Evolutionary conservation across 64 coral and sea anemone species (phyloP), one percentile per base, ranked within the genome.

Genomic region (Dendronephthya gigantea): DNA sequence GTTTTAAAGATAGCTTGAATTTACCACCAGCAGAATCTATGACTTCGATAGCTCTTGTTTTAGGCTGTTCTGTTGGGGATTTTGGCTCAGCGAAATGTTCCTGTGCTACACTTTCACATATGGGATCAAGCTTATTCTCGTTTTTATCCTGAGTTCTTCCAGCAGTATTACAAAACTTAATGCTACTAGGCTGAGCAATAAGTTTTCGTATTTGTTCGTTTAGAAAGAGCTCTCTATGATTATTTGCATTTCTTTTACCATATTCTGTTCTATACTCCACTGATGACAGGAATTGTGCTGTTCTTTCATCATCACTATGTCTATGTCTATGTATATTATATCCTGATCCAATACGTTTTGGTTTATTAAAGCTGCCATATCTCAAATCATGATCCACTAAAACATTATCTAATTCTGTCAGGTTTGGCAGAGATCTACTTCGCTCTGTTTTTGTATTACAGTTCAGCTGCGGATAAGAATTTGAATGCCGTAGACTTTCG

Each of bases 401-500:
- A 30, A 79, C 72, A 39, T 19, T 79, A 29, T 79, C 72, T 79
- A 79, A 39, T 34, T 79, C 72, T 36, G 72, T 14, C 6, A 79
- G 17, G 72, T 79, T 79, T 4, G 72, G 72, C 72, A 79, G 36
- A 79, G 72, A 79, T 34, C 72, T 79, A 39, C 32, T 9, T 39
- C 32, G 72, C 15, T 79, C 72, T 34, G 32, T 34, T 39, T 79
- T 79, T 6, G 72, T 79, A 79, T 39, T 79, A 15, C 2, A 34
- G 36, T 35, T 79, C 36, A 79, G 17, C 29, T 79, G 72, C 8
- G 72, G 72, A 29, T 79, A 79, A 19, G 72, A 79, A 79, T 79
- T 79, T 79, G 72, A 13, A 36, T 39, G 72, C 8, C 72, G 25
- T 79, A 79, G 17, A 79, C 72, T 79, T 79, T 79, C 72, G 15